Conservation (phyloP, 2,797 vertebrate genomes). For the Syngnathus rostellatus region DNA sequence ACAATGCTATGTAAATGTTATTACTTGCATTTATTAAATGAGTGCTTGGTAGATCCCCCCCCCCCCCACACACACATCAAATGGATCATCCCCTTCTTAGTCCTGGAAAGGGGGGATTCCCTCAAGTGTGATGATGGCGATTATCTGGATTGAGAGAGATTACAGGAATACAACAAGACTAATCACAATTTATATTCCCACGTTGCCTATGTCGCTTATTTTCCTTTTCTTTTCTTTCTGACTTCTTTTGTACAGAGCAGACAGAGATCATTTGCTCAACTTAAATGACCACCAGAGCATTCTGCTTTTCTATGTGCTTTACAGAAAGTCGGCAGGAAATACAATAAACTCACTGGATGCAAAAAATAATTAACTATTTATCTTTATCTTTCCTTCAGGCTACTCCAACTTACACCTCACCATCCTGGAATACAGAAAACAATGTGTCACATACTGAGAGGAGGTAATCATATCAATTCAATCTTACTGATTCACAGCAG, state of each 20-base stretch:
- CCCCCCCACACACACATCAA: no score
- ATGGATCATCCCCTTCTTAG: no score
- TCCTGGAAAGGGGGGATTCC: no score
- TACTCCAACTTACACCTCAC: neutral
- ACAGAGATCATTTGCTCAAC: neutral
- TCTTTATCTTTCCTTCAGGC: constrained; percentile 19
- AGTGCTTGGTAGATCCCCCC: no score
- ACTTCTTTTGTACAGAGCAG: neutral
- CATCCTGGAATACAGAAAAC: constrained; percentile 34
- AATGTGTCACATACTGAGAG: constrained; percentile 31
- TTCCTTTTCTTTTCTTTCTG: no score
- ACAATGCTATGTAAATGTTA: neutral
- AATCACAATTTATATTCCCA: no score
- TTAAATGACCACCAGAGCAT: neutral
- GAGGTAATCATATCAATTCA: constrained; percentile 47
- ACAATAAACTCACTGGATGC: neutral
- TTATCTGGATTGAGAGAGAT: neutral
- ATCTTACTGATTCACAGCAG: neutral
- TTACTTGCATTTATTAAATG: neutral
- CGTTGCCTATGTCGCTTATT: no score
- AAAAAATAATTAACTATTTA: neutral
- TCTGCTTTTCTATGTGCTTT: neutral
- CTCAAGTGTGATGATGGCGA: no score
- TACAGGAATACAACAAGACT: no score
- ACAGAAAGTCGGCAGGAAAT: neutral